Evolutionary conservation across 2,797 vertebrate species (phyloP), one percentile per base, ranked within the genome.

Genomic region (Tenualosa thibaudeaui): DNA sequence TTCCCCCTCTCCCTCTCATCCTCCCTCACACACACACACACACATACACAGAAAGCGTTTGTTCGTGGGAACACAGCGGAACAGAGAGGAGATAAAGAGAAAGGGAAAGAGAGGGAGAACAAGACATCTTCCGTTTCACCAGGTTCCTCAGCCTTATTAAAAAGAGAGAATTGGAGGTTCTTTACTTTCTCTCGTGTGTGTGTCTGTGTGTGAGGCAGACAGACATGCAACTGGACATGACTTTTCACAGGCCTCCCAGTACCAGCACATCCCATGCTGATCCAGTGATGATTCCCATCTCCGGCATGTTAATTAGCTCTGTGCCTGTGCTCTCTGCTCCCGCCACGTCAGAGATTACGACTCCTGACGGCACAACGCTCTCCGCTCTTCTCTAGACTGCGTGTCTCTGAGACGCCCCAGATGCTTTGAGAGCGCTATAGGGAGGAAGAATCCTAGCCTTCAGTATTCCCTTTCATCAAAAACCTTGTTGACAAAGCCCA

Each of bases 1-100:
- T 90, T 71, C 56, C 83, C 81, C 58, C 22, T 71, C 12, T 92
- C 84, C 86, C 81, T 46, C 85, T 92, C 93, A 89, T 93, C 92
- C 93, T 85, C 88, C 84, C 78, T 86, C 51, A 24, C 62, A 12
- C 62, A 31, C 62, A 68, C 62, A 31, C 62, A 68, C 62, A 31
- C 62, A 62, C 58, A 24, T 19, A 62, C 24, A 31, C 62, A 68
- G 8, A 68, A 22, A 26, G 56, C 19, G 56, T n/a, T 58, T 58
- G 56, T 58, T 58, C 56, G 19, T 19, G 17, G 56, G 56, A 58
- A 22, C 56, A 5, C 4, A 58, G 56, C 19, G 56, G 56, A 58
- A 58, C 56, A 58, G 56, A 53, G 3, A n/a, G 22, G 19, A 58
- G 56, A 58, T n/a, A 0, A 19, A 58, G 56, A n/a, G 56, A 58